These are phyloP conservation scores for Troilus luridus DNA, from an alignment of 2,888 invertebrate genomes.

Conservation along the genomic window DNA sequence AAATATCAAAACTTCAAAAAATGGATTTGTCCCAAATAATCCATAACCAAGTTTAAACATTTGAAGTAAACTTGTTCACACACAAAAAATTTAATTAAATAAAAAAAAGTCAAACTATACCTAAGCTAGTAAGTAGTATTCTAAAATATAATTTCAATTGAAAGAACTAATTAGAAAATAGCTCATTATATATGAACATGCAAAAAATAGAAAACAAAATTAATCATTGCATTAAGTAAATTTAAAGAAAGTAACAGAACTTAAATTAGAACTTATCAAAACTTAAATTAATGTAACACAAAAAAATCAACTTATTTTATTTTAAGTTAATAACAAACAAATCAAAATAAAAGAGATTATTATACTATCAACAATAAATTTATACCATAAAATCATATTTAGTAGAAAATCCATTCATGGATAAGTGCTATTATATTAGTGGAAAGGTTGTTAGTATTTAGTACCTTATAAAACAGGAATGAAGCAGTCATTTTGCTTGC, in stretches of 20 bases:
- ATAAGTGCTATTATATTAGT: background rate
- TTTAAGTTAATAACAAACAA: background rate
- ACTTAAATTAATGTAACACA: background rate
- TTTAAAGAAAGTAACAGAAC: background rate
- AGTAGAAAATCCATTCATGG: background rate
- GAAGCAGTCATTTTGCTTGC: conserved; percentile 21
- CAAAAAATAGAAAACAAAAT: background rate
- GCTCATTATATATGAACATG: background rate
- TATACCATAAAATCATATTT: background rate
- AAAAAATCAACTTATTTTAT: background rate
- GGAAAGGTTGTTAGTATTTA: background rate
- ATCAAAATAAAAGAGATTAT: background rate
- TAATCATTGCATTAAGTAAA: background rate
- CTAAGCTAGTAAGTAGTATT: background rate
- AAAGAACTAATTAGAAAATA: background rate
- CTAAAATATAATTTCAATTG: background rate
- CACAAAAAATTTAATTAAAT: background rate
- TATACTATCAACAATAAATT: background rate
- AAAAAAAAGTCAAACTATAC: background rate
- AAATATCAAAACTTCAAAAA: background rate
- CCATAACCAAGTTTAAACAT: background rate
- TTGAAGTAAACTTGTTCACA: background rate
- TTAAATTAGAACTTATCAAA: background rate
- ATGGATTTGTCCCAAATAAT: background rate
- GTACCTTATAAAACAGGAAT: conserved; percentile 43